These are phyloP conservation scores for Budorcas taxicolor DNA, from an alignment of 2,113 vertebrate species.

Conservation along the genomic window DNA sequence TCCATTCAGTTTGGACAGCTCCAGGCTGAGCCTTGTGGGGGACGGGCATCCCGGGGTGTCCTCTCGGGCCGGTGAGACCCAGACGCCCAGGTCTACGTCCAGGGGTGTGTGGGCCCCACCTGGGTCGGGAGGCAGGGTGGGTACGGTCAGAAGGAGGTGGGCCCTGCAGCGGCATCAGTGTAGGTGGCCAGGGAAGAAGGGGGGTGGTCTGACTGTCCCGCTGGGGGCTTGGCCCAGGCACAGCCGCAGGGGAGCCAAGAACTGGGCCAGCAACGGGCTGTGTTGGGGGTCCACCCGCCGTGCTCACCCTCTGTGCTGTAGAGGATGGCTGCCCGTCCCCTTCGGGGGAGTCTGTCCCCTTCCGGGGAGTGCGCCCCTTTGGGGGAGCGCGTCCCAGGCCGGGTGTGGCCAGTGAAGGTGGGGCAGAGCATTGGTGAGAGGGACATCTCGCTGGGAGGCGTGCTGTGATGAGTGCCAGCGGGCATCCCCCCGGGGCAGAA, in stretches of 20 bases:
- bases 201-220: accelerated
- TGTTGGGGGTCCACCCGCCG: accelerated
- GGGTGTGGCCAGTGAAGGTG: accelerated
- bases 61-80: neutral
- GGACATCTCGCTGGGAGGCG: accelerated
- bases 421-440: neutral
- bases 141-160: neutral
- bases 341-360: neutral
- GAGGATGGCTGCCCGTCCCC: neutral
- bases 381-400: accelerated
- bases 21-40: neutral
- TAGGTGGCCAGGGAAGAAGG: accelerated
- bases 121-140: neutral
- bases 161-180: neutral
- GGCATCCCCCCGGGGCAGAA: accelerated
- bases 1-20: accelerated
- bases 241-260: accelerated
- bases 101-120: neutral
- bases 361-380: neutral
- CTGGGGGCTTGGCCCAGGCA: accelerated
- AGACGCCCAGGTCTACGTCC: accelerated
- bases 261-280: accelerated
- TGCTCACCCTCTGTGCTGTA: accelerated
- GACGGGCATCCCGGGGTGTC: neutral
- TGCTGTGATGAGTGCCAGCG: neutral